A percentile compares a stretch with the other conserved stretches of the same genome.
Evolutionary conservation across 2,888 invertebrate genomes (phyloP).

Genomic region (Dromius quadrimaculatus): DNA sequence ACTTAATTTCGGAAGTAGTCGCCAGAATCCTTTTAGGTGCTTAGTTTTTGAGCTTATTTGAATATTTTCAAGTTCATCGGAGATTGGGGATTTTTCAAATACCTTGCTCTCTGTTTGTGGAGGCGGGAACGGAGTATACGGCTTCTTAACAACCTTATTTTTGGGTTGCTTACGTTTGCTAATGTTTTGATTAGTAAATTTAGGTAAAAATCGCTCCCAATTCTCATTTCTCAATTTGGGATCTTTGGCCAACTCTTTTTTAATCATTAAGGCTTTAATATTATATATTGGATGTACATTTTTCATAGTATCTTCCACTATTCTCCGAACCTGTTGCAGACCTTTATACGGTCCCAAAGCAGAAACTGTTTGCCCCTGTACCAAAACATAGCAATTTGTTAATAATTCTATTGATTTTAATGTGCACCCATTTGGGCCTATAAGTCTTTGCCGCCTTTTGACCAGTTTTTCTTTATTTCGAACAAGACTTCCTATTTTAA

Average conservation of each 20-base stretch:
- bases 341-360: slow-evolving; percentile 97
- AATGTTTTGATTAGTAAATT: slow-evolving; percentile 89
- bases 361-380: slow-evolving; percentile 97
- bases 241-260: slow-evolving; percentile 93
- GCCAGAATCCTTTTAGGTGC: too few relatives aligned
- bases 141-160: slow-evolving; percentile 89
- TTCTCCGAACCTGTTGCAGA: slow-evolving; percentile 84
- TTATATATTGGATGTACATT: slow-evolving; percentile 99
- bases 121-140: slow-evolving; percentile 98
- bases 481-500: slow-evolving; percentile 93
- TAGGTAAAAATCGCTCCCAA: slow-evolving; percentile 97
- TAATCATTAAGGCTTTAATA: slow-evolving; percentile 97
- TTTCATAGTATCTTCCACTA: slow-evolving; percentile 97
- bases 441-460: slow-evolving; percentile 92
- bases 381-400: slow-evolving; percentile 95
- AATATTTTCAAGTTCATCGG: neutral
- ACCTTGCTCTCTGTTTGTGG: slow-evolving; percentile 91
- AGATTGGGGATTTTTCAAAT: slow-evolving; percentile 15
- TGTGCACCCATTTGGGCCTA: slow-evolving; percentile 98
- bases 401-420: slow-evolving; percentile 96
- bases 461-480: slow-evolving; percentile 94
- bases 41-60: too few relatives aligned
- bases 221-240: slow-evolving; percentile 91
- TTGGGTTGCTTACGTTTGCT: slow-evolving; percentile 90
- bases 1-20: too few relatives aligned